These are phyloP conservation scores for Alosa sapidissima DNA, from an alignment of 2,797 vertebrate species.

Conservation along the genomic window DNA sequence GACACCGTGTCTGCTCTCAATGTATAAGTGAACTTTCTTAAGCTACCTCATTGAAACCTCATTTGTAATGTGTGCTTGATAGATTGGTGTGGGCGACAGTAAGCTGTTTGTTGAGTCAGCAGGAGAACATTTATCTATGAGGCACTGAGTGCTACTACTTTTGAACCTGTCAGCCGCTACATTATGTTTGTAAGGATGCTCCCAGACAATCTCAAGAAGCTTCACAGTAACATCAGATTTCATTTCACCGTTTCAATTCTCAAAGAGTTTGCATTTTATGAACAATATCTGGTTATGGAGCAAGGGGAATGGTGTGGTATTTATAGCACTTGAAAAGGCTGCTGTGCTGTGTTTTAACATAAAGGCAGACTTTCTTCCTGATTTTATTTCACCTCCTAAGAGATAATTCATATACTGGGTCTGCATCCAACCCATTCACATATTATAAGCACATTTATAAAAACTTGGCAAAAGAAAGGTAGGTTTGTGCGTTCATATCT, in stretches of 20 bases:
- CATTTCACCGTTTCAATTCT: background rate
- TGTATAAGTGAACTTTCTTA: constrained; percentile 59
- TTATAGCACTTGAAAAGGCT: background rate
- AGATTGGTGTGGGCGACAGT: constrained; percentile 59
- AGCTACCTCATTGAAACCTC: constrained; percentile 56
- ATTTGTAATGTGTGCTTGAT: constrained; percentile 60
- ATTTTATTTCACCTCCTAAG: background rate
- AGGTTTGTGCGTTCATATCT: no score
- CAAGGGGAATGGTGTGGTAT: background rate
- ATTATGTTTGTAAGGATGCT: background rate
- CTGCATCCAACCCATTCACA: background rate
- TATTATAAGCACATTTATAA: background rate
- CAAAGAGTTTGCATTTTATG: background rate
- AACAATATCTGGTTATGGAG: background rate
- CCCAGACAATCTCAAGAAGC: background rate
- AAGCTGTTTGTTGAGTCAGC: constrained; percentile 67
- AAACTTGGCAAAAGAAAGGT: no score
- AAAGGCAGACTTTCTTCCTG: background rate
- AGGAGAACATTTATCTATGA: constrained; percentile 57
- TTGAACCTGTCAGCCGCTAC: background rate
- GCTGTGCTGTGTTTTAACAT: no score
- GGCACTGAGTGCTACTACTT: constrained; percentile 24
- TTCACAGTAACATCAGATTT: background rate
- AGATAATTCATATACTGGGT: background rate
- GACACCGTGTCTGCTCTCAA: constrained; percentile 54